These are phyloP conservation scores for Mamestra configurata DNA, from an alignment of 1,140 invertebrate species.

Conservation along the genomic window DNA sequence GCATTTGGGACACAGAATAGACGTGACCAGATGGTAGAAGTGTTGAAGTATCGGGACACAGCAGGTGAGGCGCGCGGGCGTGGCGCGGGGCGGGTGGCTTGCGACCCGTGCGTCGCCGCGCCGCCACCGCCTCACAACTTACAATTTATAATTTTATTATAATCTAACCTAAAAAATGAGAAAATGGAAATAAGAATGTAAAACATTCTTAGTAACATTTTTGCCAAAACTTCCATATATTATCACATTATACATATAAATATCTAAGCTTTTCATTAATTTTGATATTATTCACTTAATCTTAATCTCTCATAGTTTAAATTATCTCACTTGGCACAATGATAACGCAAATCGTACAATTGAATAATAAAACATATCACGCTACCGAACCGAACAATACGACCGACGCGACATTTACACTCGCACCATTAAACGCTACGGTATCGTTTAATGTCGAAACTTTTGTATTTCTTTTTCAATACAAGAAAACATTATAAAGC, in stretches of 20 bases:
- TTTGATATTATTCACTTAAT: conserved; percentile 86
- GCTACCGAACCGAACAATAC: conserved; percentile 67
- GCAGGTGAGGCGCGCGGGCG: conserved; percentile 44
- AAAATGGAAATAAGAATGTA: conserved; percentile 75
- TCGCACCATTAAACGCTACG: conserved; percentile 66
- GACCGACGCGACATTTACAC: conserved; percentile 58
- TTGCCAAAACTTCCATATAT: conserved; percentile 87
- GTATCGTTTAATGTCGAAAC: conserved; percentile 63
- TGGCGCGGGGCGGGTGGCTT: not conserved
- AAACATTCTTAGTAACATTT: conserved; percentile 74
- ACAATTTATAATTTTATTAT: conserved; percentile 55
- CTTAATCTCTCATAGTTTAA: conserved; percentile 84
- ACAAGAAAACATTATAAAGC: conserved; percentile 84
- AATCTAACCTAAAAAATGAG: conserved; percentile 72
- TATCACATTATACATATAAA: conserved; percentile 86
- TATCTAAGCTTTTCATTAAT: conserved; percentile 82
- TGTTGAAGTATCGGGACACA: conserved; percentile 52
- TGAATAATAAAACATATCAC: conserved; percentile 74
- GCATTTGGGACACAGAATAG: conserved; percentile 61
- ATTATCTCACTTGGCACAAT: conserved; percentile 86
- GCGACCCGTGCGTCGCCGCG: not conserved
- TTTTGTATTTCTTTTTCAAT: conserved; percentile 67
- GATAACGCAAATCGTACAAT: conserved; percentile 82
- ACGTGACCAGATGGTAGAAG: conserved; percentile 39
- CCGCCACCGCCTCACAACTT: conserved; percentile 29